Conservation (phyloP, 2,113 vertebrate species). For the Tachysurus vachellii region DNA sequence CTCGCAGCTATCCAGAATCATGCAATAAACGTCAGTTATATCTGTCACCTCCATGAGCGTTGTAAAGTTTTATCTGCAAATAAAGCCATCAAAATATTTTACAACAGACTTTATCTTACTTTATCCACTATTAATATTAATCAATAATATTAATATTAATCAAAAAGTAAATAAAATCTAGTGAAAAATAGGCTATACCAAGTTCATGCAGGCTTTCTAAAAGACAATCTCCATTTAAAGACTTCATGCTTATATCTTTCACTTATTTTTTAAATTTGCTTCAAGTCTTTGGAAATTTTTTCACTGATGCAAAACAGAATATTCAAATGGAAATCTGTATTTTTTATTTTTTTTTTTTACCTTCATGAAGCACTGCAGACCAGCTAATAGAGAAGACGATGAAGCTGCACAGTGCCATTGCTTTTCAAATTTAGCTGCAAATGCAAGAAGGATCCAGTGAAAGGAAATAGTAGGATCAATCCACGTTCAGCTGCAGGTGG, state of each 20-base stretch:
- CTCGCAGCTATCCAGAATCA: neutral
- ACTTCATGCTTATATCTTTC: neutral
- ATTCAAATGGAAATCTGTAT: neutral
- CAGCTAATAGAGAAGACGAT: conserved; percentile 60
- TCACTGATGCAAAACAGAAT: too few relatives aligned
- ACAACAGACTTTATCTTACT: neutral
- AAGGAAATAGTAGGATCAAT: conserved; percentile 1
- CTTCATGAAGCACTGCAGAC: conserved; percentile 53
- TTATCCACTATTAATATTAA: neutral
- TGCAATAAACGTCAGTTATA: neutral
- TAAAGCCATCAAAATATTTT: neutral
- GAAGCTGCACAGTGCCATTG: conserved; percentile 57
- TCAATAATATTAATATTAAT: neutral
- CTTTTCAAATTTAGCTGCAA: conserved; percentile 18
- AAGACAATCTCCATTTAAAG: neutral
- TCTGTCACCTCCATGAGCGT: neutral
- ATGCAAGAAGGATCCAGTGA: neutral
- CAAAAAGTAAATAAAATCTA: neutral
- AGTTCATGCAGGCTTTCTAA: neutral
- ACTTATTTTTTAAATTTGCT: neutral
- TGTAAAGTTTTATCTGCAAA: conserved; percentile 4
- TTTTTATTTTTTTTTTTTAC: conserved; percentile 32
- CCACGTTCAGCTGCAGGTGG: conserved; percentile 59
- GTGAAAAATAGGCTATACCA: neutral
- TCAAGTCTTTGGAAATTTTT: neutral